Evolutionary conservation across 2,888 invertebrate species (phyloP).

Genomic region (Nebria brevicollis): DNA sequence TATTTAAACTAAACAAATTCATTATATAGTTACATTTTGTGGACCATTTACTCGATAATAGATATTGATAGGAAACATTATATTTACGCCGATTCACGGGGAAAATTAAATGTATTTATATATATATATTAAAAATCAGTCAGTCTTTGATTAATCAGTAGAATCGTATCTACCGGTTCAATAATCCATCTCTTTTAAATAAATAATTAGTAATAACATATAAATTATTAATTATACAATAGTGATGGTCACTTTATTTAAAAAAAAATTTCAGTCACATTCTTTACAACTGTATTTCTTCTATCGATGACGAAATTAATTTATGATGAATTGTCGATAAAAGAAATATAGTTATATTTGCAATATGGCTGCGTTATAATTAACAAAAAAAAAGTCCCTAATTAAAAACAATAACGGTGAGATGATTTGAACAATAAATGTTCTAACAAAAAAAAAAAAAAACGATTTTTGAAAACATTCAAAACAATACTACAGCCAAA

Average conservation of each 20-base stretch:
- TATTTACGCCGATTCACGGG: not conserved
- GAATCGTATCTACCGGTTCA: constrained; percentile 25
- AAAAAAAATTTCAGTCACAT: constrained; percentile 14
- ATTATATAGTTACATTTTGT: not conserved
- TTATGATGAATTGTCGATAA: not conserved
- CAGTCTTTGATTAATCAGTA: constrained; percentile 38
- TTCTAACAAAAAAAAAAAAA: not conserved
- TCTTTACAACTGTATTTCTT: not conserved
- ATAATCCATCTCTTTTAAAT: constrained; percentile 15
- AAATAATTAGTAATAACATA: constrained; percentile 20
- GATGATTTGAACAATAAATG: not conserved
- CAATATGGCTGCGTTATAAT: not conserved
- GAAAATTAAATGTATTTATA: constrained; percentile 8
- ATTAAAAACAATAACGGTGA: constrained; percentile 19
- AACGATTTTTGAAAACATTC: not conserved
- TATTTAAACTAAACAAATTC: constrained; percentile 6
- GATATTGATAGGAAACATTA: not conserved
- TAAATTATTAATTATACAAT: constrained; percentile 16
- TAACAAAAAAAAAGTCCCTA: not conserved
- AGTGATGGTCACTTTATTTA: constrained; percentile 6
- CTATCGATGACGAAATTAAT: not conserved
- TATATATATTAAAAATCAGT: constrained; percentile 34
- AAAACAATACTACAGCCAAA: not conserved
- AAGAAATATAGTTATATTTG: not conserved
- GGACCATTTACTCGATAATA: not conserved